Evolutionary conservation across 2,113 vertebrate genomes (phyloP).

Genomic region (Myiozetetes cayanensis): DNA sequence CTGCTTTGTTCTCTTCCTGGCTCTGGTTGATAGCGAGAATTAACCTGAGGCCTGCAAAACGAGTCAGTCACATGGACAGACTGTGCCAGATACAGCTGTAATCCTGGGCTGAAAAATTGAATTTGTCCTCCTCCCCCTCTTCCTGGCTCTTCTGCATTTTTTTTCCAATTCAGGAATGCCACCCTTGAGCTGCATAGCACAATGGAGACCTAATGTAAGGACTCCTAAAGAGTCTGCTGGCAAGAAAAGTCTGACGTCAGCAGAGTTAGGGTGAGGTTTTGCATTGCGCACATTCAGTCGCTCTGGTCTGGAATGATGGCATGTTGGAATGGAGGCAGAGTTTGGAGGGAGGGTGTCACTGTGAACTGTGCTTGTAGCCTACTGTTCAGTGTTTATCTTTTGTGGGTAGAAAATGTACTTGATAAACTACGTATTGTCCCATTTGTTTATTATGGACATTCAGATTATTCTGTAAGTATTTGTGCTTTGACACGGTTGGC

Average conservation of each 20-base stretch:
- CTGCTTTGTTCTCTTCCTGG: not conserved
- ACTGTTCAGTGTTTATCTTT: fast-evolving
- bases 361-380: not conserved
- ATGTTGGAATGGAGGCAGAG: not conserved
- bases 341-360: not conserved
- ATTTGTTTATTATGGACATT: not conserved
- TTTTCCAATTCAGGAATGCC: not conserved
- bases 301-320: not conserved
- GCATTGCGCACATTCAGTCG: not conserved
- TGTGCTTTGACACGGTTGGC: not conserved
- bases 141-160: not conserved
- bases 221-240: slow-evolving; percentile 12
- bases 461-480: not conserved
- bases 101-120: not conserved
- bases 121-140: not conserved
- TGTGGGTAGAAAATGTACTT: not conserved
- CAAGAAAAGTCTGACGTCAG: not conserved
- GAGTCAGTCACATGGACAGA: not conserved
- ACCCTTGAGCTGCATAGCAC: not conserved
- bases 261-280: not conserved
- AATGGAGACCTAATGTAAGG: not conserved
- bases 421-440: not conserved
- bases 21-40: not conserved
- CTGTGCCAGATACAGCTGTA: not conserved
- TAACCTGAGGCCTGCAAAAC: not conserved